These are phyloP conservation scores for Myotis planiceps DNA, from an alignment of 2,797 vertebrate species.

Conservation along the genomic window DNA sequence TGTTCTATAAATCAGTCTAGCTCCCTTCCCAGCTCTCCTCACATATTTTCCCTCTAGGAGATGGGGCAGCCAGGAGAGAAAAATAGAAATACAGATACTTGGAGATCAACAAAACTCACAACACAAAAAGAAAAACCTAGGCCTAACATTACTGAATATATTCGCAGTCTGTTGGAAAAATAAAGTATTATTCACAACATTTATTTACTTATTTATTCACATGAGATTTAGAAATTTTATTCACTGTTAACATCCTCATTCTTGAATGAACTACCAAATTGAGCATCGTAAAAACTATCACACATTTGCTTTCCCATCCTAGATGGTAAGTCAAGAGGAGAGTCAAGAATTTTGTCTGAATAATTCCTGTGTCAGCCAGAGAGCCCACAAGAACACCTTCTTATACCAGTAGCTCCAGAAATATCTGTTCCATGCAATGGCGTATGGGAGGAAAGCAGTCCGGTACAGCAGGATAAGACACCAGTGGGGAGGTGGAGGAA, in stretches of 20 bases:
- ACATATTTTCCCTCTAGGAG: neutral
- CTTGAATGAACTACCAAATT: neutral
- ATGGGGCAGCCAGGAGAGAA: neutral
- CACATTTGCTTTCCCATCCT: neutral
- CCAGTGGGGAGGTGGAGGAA: fast-evolving
- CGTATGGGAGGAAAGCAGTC: neutral
- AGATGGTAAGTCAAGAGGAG: neutral
- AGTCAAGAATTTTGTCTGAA: neutral
- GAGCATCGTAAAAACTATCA: neutral
- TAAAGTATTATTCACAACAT: neutral
- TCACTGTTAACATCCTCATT: neutral
- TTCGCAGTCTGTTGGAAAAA: neutral
- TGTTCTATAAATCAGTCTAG: conserved; percentile 48
- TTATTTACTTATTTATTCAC: neutral
- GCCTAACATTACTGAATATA: neutral
- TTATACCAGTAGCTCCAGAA: neutral
- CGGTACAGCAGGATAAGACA: fast-evolving
- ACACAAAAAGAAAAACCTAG: neutral
- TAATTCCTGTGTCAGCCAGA: neutral
- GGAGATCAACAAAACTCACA: neutral
- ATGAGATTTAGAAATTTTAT: neutral
- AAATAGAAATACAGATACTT: neutral
- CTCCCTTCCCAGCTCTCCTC: neutral
- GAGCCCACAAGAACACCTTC: neutral
- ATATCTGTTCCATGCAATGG: neutral